Base-by-base conservation (phyloP, 1,140 invertebrate species). In the Cheumatopsyche charites region DNA sequence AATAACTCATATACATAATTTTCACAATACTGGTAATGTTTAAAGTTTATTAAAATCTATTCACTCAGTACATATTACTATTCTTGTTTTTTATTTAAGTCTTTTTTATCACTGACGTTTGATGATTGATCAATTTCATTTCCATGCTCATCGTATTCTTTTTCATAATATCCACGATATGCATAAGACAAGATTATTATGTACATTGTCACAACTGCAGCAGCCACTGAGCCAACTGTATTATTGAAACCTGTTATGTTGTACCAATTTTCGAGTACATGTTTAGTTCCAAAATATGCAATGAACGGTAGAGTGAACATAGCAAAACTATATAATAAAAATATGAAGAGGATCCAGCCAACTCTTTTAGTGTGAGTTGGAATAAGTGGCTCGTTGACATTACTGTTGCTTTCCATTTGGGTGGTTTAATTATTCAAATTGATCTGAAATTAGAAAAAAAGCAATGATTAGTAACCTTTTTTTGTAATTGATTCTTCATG, bases 301-400 rank as follows among this genome's bases (percentile, higher is more conserved):
- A 82, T 78, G 81, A 95, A 92, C 1, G 93, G 93, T 67, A 94
- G 78, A 5, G 91, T 91, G 76, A 94, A 93, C 92, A 95, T 94
- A 2, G 91, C 86, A 52, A 90, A 78, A 82, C 91, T 94, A 77
- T 90, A 94, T n/a, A 93, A 81, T 45, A 94, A 85, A 13, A 95
- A 80, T 74, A 87, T 87, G 47, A 86, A 83, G 41, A 92, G 79
- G n/a, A 88, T 88, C 71, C 79, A 55, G 42, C 82, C 83, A 75
- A 82, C 78, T 78, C 25, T 25, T 23, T n/a, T 23, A 12, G 55
- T 58, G 13, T 58, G 55, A 23, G 55, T 5, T 12, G 55, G 55
- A 25, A 58, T 12, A 6, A 58, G 25, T 1, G 55, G 55, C 25
- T 25, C 55, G 13, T 25, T 9, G 3, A 9, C 77, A 73, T 79